Percentiles rank a stretch among this genome's conserved stretches.
These are phyloP conservation scores for Electrona antarctica DNA, from an alignment of 2,113 vertebrate species.

Conservation along the genomic window DNA sequence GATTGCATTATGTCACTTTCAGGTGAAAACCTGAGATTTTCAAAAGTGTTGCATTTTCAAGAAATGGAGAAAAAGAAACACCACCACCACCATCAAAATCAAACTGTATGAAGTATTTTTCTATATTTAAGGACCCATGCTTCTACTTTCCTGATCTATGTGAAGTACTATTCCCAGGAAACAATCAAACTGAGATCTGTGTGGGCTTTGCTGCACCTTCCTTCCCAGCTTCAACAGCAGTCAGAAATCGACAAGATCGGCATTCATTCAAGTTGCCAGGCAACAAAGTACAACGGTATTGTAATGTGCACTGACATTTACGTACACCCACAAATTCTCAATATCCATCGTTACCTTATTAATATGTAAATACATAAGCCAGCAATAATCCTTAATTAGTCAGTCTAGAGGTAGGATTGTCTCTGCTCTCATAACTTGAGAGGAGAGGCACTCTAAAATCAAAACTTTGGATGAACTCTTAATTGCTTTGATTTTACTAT, in stretches of 20 bases:
- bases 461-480: too few relatives aligned
- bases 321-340: conserved; percentile 25
- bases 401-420: background rate
- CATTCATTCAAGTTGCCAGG: conserved; percentile 74
- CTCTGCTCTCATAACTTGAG: background rate
- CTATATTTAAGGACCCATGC: too few relatives aligned
- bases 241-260: conserved; percentile 38
- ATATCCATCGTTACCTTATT: conserved; percentile 22
- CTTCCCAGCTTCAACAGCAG: conserved; percentile 35
- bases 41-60: too few relatives aligned
- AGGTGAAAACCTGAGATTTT: too few relatives aligned
- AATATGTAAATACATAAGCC: conserved; percentile 41
- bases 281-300: conserved; percentile 57
- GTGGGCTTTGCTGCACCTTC: conserved; percentile 30
- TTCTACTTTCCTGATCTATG: too few relatives aligned
- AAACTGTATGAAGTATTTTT: conserved; percentile 7
- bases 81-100: conserved; percentile 6
- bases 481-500: too few relatives aligned
- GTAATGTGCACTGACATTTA: conserved; percentile 41
- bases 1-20: background rate
- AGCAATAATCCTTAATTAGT: background rate
- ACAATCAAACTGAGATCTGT: conserved; percentile 40
- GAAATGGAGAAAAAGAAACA: too few relatives aligned
- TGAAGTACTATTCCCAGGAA: conserved; percentile 9
- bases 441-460: too few relatives aligned